These are phyloP conservation scores for Phyto melanocephala DNA, from an alignment of 2,888 invertebrate species.

Conservation along the genomic window DNA sequence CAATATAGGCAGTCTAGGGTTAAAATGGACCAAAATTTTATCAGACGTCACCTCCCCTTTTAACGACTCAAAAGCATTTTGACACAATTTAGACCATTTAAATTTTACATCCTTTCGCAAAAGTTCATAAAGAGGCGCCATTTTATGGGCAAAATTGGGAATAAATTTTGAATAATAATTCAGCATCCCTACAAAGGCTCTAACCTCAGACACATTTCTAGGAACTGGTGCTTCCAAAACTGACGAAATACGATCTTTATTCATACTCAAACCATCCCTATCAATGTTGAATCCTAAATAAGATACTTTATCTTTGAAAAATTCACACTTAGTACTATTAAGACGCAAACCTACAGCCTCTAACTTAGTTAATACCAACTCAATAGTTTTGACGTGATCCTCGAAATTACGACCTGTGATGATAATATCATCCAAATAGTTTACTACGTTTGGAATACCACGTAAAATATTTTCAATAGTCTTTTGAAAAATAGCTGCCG, in stretches of 20 bases:
- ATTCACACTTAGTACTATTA: constrained; percentile 30
- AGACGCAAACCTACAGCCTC: constrained; percentile 6
- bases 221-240: constrained; percentile 45
- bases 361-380: constrained; percentile 36
- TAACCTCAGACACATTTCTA: constrained; percentile 28
- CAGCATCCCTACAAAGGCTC: constrained; percentile 47
- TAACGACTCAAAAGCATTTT: constrained; percentile 68
- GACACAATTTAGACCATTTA: constrained; percentile 68
- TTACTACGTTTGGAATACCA: constrained; percentile 24
- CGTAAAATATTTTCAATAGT: constrained; percentile 32
- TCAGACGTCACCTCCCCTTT: constrained; percentile 42
- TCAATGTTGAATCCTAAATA: constrained; percentile 50
- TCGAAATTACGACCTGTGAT: constrained; percentile 33
- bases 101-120: constrained; percentile 54
- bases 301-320: constrained; percentile 47
- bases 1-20: constrained; percentile 57
- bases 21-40: constrained; percentile 62
- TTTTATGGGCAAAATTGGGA: constrained; percentile 46
- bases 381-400: constrained; percentile 40
- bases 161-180: constrained; percentile 62
- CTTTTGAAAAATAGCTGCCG: constrained; percentile 44
- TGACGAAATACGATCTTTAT: constrained; percentile 19
- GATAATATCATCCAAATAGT: constrained; percentile 49
- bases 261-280: constrained; percentile 33
- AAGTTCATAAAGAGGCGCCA: constrained; percentile 30